phyloP scores from a whole-genome alignment of 2,888 invertebrate species.

The Drosophila peninsularis region DNA sequence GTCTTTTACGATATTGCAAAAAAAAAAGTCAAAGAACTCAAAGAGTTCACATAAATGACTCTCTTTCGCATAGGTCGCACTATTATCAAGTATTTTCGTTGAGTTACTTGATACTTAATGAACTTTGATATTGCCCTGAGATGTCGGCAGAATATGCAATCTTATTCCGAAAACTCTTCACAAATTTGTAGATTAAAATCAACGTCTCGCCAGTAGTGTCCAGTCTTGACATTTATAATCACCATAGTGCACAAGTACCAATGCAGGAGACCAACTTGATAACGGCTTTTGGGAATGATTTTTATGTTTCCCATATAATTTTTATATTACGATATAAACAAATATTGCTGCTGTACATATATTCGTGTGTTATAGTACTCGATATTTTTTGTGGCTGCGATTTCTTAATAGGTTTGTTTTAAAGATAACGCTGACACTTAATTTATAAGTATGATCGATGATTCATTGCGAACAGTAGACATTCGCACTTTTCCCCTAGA shows the following conservation, averaged over 20 bases:
- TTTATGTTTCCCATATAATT: slow-evolving; percentile 42
- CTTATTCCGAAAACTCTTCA: slow-evolving; percentile 17
- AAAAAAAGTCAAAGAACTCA: not conserved
- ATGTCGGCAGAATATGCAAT: slow-evolving; percentile 30
- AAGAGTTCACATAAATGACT: not conserved
- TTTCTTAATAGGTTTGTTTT: slow-evolving; percentile 5
- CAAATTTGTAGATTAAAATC: slow-evolving; percentile 28
- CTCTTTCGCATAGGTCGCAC: not conserved
- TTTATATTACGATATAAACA: slow-evolving; percentile 48
- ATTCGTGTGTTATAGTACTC: slow-evolving; percentile 3
- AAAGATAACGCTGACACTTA: slow-evolving; percentile 24
- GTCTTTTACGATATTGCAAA: slow-evolving; percentile 39
- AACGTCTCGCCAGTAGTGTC: not conserved
- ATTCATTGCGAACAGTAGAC: slow-evolving; percentile 26
- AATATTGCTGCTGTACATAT: slow-evolving; percentile 12
- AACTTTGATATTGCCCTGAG: slow-evolving; percentile 32
- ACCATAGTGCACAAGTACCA: slow-evolving; percentile 12
- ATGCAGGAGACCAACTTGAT: slow-evolving; percentile 18
- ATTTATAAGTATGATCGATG: slow-evolving; percentile 14
- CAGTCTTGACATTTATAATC: slow-evolving; percentile 27
- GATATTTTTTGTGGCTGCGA: slow-evolving; percentile 30
- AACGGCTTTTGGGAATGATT: slow-evolving; percentile 30
- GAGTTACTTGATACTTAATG: slow-evolving; percentile 21
- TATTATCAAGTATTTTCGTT: slow-evolving; percentile 3
- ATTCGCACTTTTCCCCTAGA: not conserved